Percentiles rank a stretch among this genome's conserved stretches.
Conservation (phyloP, 2,888 invertebrate genomes). For the Ectemnius lituratus region DNA sequence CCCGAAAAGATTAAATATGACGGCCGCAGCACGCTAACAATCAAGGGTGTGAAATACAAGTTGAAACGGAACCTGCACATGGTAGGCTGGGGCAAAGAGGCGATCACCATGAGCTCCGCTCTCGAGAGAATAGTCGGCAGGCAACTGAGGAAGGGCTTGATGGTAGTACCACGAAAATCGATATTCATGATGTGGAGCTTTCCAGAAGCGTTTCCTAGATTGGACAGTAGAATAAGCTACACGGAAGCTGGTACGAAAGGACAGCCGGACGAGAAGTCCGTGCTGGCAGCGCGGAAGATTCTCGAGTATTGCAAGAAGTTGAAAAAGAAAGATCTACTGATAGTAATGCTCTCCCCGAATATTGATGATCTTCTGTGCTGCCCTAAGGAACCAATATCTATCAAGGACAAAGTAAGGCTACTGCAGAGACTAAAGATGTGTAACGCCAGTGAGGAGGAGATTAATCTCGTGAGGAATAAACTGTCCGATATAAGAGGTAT, state of each 20-base stretch:
- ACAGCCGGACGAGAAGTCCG: constrained; percentile 80
- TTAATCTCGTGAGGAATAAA: constrained; percentile 81
- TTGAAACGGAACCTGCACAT: constrained; percentile 72
- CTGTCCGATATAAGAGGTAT: constrained; percentile 82
- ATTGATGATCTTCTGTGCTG: constrained; percentile 84
- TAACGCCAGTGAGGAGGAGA: constrained; percentile 81
- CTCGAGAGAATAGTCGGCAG: constrained; percentile 78
- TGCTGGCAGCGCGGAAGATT: constrained; percentile 79
- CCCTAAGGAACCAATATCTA: constrained; percentile 79
- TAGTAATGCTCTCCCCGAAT: constrained; percentile 82
- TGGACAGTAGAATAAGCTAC: constrained; percentile 73
- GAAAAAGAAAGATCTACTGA: constrained; percentile 78
- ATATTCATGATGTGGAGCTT: constrained; percentile 60
- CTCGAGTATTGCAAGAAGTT: constrained; percentile 76
- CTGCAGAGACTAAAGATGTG: constrained; percentile 77
- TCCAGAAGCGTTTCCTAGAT: constrained; percentile 61
- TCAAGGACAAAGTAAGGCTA: constrained; percentile 80
- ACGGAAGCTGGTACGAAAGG: constrained; percentile 80
- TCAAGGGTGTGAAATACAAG: constrained; percentile 60
- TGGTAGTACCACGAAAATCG: constrained; percentile 80
- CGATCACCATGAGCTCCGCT: constrained; percentile 80
- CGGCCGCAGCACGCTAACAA: constrained; percentile 52
- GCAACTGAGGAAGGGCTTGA: constrained; percentile 78
- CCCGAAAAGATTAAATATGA: constrained; percentile 64
- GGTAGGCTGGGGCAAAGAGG: constrained; percentile 82